A percentile compares a stretch with the other conserved stretches of the same genome.
Evolutionary conservation across 2,888 invertebrate species (phyloP).

Genomic region (Branchipolynoe longqiensis): DNA sequence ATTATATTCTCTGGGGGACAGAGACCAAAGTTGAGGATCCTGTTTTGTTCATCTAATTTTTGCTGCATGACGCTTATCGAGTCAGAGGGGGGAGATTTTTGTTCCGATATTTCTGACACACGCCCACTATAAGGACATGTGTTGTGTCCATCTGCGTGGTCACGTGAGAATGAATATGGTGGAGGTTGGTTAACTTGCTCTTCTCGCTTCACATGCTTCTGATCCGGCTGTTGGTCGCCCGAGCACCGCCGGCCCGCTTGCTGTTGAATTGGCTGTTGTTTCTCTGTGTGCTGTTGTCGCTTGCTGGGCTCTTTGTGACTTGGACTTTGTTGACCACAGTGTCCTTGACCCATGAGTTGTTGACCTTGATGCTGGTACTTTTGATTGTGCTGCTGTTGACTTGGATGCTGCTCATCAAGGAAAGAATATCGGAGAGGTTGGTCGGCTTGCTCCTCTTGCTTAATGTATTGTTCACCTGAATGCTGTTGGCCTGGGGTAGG

Average conservation of each 20-base stretch:
- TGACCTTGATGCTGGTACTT: too few species aligned
- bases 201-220: conserved; percentile 10
- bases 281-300: neutral
- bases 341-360: too few species aligned
- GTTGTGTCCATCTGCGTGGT: too few species aligned
- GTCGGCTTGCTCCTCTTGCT: too few species aligned
- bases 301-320: too few species aligned
- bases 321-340: too few species aligned
- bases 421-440: too few species aligned
- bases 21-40: neutral
- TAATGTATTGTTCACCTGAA: too few species aligned
- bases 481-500: too few species aligned
- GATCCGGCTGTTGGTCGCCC: neutral
- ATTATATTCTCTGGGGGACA: neutral
- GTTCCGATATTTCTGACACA: too few species aligned
- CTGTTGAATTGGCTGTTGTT: neutral
- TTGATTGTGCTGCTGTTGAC: too few species aligned
- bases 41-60: neutral
- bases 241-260: neutral
- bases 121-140: neutral
- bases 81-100: neutral
- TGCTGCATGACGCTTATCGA: neutral
- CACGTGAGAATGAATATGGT: conserved; percentile 5
- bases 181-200: neutral
- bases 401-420: too few species aligned